Base-by-base conservation (phyloP, 1,140 invertebrate species). In the Anastrepha obliqua region DNA sequence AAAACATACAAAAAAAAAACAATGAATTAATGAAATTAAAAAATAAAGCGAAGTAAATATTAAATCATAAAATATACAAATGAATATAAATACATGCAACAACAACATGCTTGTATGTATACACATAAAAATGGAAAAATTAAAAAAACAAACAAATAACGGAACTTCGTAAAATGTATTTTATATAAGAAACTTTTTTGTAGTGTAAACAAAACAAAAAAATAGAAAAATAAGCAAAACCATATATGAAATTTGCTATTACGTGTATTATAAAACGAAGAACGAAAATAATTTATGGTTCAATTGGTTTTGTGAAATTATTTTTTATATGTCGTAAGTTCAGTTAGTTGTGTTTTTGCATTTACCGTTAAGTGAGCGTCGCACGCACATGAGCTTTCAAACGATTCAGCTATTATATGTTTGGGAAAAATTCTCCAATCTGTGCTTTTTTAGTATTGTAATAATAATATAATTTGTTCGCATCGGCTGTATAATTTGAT, bases 151-250 rank as follows among this genome's bases (percentile, higher is more conserved):
- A 65, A 20, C 7, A 65, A 20, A 65, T 29, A 29, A 0, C 29
- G 29, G 15, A 86, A 29, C n/a, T 86, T 62, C 59, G 42, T 86
- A 86, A 39, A 86, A 86, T 86, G 86, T 86, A 86, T 86, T 86
- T 86, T 86, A 65, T 86, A 86, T 65, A 62, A n/a, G 2, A 42
- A 62, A 86, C 86, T 86, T 86, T 29, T 86, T 86, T 86, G 67
- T 74, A 74, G 67, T 17, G 39, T 47, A 47, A 44, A 74, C 15
- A 74, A 65, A 65, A 65, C 29, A 29, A 65, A 74, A n/a, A 74
- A 47, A 55, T 55, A 2, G 11, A 55, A 44, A 47, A 47, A 47
- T 44, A 11, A 74, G 0, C 39, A 74, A 47, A 74, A 42, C 44
- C 7, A 74, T 3, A 74, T 74, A 47, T 44, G 15, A 74, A 74